A percentile compares a stretch with the other conserved stretches of the same genome.
Conservation (phyloP, 2,888 invertebrate species). For the Hecatera dysodea region DNA sequence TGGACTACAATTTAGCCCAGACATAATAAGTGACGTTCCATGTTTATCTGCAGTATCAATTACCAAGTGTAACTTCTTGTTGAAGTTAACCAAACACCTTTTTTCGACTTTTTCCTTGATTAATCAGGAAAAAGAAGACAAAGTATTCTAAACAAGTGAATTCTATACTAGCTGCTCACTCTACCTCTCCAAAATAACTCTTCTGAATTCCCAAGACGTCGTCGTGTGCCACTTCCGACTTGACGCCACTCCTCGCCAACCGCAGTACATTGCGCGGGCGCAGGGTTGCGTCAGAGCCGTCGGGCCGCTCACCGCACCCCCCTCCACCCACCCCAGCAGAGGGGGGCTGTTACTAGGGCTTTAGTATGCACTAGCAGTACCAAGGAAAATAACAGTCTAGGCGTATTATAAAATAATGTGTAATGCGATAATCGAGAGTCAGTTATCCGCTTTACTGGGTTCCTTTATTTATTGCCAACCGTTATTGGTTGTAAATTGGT, state of each 20-base stretch:
- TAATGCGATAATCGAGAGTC: constrained; percentile 36
- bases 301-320: constrained; percentile 85
- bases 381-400: constrained; percentile 53
- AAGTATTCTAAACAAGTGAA: not conserved
- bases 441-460: constrained; percentile 20
- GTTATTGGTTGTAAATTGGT: not conserved
- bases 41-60: not conserved
- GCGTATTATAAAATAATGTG: constrained; percentile 35
- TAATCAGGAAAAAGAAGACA: not conserved
- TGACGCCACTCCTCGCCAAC: constrained; percentile 68
- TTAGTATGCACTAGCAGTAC: constrained; percentile 62
- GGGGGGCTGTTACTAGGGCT: constrained; percentile 77
- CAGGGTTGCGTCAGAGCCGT: constrained; percentile 82
- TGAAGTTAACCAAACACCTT: no score
- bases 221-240: constrained; percentile 43
- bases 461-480: constrained; percentile 11
- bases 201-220: not conserved
- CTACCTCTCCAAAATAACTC: not conserved
- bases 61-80: no score
- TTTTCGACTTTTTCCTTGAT: not conserved
- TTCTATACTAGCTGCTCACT: not conserved
- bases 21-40: not conserved
- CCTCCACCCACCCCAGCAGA: constrained; percentile 71
- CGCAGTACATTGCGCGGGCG: constrained; percentile 72
- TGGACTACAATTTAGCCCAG: not conserved